Evolutionary conservation across 2,113 vertebrate genomes (phyloP).

Genomic region (Dicrurus megarhynchus): DNA sequence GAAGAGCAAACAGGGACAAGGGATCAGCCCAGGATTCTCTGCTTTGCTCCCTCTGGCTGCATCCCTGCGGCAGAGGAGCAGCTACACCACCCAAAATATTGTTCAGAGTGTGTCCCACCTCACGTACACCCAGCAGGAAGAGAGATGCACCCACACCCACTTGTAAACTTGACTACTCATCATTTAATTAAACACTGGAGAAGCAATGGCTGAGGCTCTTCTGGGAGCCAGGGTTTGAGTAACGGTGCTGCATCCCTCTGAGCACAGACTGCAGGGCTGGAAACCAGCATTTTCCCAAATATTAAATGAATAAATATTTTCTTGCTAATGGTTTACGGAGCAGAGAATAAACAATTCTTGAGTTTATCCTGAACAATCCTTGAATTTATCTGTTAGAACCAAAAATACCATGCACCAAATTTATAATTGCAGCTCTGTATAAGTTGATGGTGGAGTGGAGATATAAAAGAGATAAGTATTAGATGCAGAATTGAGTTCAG

Average conservation of each 20-base stretch:
- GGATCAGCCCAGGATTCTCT: background rate
- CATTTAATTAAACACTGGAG: accelerated
- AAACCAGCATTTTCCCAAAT: background rate
- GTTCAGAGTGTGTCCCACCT: background rate
- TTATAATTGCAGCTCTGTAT: background rate
- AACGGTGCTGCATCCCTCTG: accelerated
- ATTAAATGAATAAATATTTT: background rate
- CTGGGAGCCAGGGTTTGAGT: background rate
- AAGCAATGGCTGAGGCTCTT: background rate
- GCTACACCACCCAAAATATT: background rate
- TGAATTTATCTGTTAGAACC: background rate
- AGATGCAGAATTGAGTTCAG: background rate
- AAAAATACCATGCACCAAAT: background rate
- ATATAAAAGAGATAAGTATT: background rate
- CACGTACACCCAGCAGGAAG: accelerated
- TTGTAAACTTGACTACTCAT: accelerated
- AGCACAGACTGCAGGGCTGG: background rate
- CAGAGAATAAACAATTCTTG: background rate
- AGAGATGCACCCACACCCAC: background rate
- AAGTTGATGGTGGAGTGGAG: background rate
- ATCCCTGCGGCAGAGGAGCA: background rate
- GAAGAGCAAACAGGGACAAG: background rate
- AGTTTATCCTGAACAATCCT: accelerated
- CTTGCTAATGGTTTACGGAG: background rate
- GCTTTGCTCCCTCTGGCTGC: background rate